Base-by-base conservation (phyloP, 30 jellyfish, hydroid and myxozoan species). In the Cassiopea andromeda region DNA sequence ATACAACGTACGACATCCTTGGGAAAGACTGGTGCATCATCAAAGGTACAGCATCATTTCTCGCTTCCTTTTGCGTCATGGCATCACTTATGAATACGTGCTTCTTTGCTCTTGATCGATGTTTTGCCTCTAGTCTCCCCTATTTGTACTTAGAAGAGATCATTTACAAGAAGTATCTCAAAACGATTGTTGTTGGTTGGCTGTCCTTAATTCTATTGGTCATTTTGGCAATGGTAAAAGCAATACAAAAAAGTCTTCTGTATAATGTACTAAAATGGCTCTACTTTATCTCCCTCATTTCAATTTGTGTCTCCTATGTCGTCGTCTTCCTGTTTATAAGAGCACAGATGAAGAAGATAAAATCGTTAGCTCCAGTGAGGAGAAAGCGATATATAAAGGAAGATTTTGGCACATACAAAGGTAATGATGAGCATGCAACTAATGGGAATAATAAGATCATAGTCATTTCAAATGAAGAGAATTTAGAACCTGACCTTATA, bases 91-190 rank as follows among this genome's bases (percentile, higher is more conserved):
- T 75, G 61, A 75, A 74, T 10, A 76, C 38, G 1, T 74, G 77
- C 38, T 48, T 85, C 81, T 85, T 85, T 60, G 93, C 87, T 13
- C 45, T 75, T 38, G 93, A 85, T 27, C 87, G 93, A 19, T 75
- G 87, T 60, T 85, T 85, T 45, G 93, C 93, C 38, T 45, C 58
- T 7, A 15, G 60, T 4, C 58, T 73, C 81, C 93, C 93, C 10
- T 74, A 47, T 76, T 6, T 45, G 69, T 85, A 85, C 73, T 16
- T 38, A n/a, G 81, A n/a, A 1, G 80, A 19, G 12, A 75, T 27
- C 43, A 45, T 73, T 9, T 73, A 59, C 73, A 85, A 73, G 82
- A 85, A 85, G 82, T 85, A 85, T 61, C 9, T 64, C 50, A 43
- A 18, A 2, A 18, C 44, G 0, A n/a, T 85, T 9, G 49, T 85